Evolutionary conservation across 2,888 invertebrate species (phyloP).

Genomic region (Tipula unca): DNA sequence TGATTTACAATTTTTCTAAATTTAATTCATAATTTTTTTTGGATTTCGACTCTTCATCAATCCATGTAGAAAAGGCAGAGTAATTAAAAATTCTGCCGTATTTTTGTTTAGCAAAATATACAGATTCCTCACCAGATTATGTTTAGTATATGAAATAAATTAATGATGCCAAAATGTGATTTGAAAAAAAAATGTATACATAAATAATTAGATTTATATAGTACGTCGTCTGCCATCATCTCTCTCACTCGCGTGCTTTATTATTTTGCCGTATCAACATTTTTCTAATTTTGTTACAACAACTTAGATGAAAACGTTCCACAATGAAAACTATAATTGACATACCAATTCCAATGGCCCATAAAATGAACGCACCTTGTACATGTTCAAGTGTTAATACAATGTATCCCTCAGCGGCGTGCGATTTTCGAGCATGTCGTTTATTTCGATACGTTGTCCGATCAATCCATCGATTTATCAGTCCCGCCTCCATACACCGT

Average conservation of each 20-base stretch:
- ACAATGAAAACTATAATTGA: not conserved
- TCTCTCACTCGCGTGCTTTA: not conserved
- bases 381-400: constrained; percentile 32
- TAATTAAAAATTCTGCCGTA: not conserved
- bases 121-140: not conserved
- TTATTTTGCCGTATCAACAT: not conserved
- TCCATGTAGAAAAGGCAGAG: not conserved
- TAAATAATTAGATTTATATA: not conserved
- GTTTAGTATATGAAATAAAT: not conserved
- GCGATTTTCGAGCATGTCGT: not conserved
- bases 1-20: not conserved
- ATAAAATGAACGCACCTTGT: constrained; percentile 32
- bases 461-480: constrained; percentile 37
- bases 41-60: no score
- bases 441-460: not conserved
- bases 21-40: not conserved
- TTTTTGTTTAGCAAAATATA: not conserved
- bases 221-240: not conserved
- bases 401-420: constrained; percentile 22
- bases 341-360: constrained; percentile 21
- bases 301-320: not conserved
- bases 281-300: not conserved
- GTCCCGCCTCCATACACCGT: constrained; percentile 37
- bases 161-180: not conserved
- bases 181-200: not conserved